A percentile compares a stretch with the other conserved stretches of the same genome.
phyloP scores from a whole-genome alignment of 2,113 vertebrate genomes.

The Entosphenus tridentatus region DNA sequence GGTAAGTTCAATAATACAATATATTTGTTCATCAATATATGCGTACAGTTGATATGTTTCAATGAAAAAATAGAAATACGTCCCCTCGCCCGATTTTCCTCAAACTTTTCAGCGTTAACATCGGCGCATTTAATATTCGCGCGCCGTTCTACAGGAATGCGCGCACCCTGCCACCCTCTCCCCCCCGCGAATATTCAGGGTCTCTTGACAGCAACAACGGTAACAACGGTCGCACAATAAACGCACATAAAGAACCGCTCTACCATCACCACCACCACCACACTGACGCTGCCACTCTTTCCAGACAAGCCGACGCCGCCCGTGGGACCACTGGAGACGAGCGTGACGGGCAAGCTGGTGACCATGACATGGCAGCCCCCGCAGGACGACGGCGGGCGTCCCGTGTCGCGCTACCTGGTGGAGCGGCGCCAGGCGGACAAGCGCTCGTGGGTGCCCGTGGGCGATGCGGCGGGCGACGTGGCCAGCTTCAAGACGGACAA shows the following conservation, averaged over 20 bases:
- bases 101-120: too few relatives aligned
- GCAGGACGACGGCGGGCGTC: constrained; percentile 18
- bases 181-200: neutral
- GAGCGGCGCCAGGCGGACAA: constrained; percentile 17
- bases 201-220: neutral
- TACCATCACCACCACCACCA: neutral
- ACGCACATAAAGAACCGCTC: neutral
- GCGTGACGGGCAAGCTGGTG: constrained; percentile 17
- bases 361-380: constrained; percentile 28
- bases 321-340: constrained; percentile 21
- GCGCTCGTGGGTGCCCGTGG: constrained; percentile 20
- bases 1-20: too few relatives aligned
- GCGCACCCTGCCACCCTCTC: neutral
- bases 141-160: neutral
- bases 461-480: constrained; percentile 20
- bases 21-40: too few relatives aligned
- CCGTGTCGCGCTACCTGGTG: constrained; percentile 22
- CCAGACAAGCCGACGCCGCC: constrained; percentile 24
- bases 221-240: neutral
- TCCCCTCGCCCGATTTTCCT: too few relatives aligned
- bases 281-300: neutral
- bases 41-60: too few relatives aligned
- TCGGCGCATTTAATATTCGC: neutral
- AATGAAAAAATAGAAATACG: too few relatives aligned
- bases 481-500: constrained; percentile 29